Evolutionary conservation across 2,113 vertebrate species (phyloP), one percentile per base, ranked within the genome.

Genomic region (Laticauda laticaudata): DNA sequence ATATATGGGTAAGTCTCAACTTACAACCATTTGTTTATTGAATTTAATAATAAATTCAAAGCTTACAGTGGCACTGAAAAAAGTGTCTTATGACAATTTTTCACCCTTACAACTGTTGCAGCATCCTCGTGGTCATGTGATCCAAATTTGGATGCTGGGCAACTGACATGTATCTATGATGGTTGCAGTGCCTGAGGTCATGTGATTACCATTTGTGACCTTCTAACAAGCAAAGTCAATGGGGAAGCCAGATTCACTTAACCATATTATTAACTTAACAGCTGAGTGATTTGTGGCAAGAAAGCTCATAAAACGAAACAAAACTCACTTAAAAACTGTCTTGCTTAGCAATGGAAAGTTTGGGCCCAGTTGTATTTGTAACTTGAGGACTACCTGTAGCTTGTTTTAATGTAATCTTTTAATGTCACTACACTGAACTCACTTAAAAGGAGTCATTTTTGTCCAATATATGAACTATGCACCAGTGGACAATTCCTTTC

Each of bases 371-470:
- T 69, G 29, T 2, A 0, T 69, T 69, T 69, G 29, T 69, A 69
- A 69, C 5, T 69, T 69, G 64, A 69, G 29, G 64, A 69, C 64
- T 34, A 69, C 2, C 64, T 95, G 0, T 48, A 88, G 45, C 34
- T 51, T 61, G 1, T 59, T 94, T 56, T 26, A 18, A 39, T 48
- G 1, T 57, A 92, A 59, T 34, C 34, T 15, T 92, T 90, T 88
- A 90, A 86, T 3, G 10, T 56, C n/a, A 45, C 75, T 57, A 12
- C 4, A 87, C 11, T 75, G 86, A 12, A 6, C 15, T 85, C 3
- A 56, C n/a, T 53, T 93, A 39, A 93, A 81, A 1, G 64, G 87
- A n/a, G 94, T 61, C 24, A 94, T 39, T 92, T 75, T 88, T 53
- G 3, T 69, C 0, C 87, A 24, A 88, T 54, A 6, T 23, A 54